These are phyloP conservation scores for Numida meleagris DNA, from an alignment of 2,113 vertebrate genomes.

Conservation along the genomic window DNA sequence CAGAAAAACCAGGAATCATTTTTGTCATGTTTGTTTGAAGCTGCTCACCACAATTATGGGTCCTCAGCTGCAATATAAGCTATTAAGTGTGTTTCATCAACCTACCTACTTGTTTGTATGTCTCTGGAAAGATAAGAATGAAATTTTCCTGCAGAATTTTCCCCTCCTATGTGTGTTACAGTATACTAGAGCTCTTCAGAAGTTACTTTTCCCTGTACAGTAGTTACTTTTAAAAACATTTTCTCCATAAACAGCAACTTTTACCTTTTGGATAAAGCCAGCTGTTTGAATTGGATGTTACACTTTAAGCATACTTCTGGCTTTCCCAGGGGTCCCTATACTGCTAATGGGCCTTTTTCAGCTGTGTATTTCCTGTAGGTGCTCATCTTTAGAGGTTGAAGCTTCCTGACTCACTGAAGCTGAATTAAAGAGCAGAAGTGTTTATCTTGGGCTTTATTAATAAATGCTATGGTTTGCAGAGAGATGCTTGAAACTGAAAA, in stretches of 20 bases:
- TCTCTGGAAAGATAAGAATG: neutral
- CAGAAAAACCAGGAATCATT: neutral
- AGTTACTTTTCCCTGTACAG: neutral
- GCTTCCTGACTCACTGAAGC: neutral
- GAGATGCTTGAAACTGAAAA: neutral
- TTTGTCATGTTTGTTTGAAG: neutral
- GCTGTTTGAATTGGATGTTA: neutral
- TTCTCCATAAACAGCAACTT: neutral
- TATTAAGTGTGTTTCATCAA: neutral
- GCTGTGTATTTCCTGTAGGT: neutral
- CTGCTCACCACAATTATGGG: neutral
- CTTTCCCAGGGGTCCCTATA: neutral
- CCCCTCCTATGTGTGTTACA: rapidly evolving
- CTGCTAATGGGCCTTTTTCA: neutral
- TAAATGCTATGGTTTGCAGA: neutral
- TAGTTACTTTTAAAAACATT: neutral
- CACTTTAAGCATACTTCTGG: neutral
- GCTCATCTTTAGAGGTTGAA: neutral
- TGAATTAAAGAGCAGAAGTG: neutral
- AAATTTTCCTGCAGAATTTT: neutral
- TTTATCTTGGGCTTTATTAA: neutral
- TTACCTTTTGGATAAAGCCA: neutral
- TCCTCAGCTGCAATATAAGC: neutral
- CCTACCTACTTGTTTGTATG: neutral
- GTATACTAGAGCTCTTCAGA: neutral